Evolutionary conservation across 2,888 invertebrate genomes (phyloP), one percentile per base, ranked within the genome.

Genomic region (Pardosa pseudoannulata): DNA sequence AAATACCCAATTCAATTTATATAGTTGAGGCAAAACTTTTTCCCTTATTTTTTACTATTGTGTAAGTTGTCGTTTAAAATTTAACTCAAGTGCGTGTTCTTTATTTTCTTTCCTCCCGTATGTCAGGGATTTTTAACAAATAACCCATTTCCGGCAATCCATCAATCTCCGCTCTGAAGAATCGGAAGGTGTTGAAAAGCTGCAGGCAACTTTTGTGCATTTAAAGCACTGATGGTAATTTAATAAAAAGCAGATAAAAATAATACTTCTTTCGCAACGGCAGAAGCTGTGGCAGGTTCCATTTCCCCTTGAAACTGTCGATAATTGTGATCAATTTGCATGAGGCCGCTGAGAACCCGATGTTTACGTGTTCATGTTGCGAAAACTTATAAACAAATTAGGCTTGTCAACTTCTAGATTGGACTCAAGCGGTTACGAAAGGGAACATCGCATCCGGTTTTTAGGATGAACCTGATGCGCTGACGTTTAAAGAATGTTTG

Each of bases 91-190:
- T n/a, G n/a, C n/a, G n/a, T n/a, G n/a, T n/a, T n/a, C n/a, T n/a
- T n/a, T n/a, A n/a, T n/a, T n/a, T n/a, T n/a, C n/a, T n/a, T n/a
- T n/a, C n/a, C n/a, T n/a, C n/a, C n/a, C n/a, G n/a, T n/a, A n/a
- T n/a, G n/a, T n/a, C n/a, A n/a, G n/a, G n/a, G 56, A 7, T 23
- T 56, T 56, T 56, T 56, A 56, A 56, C 56, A 56, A 56, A 19
- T 56, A 56, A 56, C 56, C 56, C 23, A 56, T 56, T 56, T 56
- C 56, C 19, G 56, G 56, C 56, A 19, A 56, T 56, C 23, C 19
- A 56, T 56, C 56, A 56, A 56, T 56, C 23, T 16, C 36, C 9
- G 5, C 36, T 36, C 36, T 9, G 9, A n/a, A 9, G 36, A 36
- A 36, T 56, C 11, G 19, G 23, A 56, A 56, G 23, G 23, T 56